Base-by-base conservation (phyloP, 2,113 vertebrate genomes). In the Ellobius talpinus region DNA sequence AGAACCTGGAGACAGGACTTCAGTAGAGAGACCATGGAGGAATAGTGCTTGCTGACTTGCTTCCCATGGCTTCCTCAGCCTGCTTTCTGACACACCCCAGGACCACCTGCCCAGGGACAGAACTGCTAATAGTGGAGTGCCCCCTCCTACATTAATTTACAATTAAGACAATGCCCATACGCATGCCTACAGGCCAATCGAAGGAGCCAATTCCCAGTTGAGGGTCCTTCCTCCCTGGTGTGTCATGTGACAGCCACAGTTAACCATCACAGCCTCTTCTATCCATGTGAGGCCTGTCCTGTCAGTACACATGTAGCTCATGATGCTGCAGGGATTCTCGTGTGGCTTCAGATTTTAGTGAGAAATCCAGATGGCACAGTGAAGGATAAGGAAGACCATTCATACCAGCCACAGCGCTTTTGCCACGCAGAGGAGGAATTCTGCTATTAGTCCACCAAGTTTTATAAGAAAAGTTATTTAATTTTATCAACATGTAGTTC, bases 391-490 rank as follows among this genome's bases (percentile, higher is more conserved):
- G 31, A 33, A 42, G 6, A 39, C n/a, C 7, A 0, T 21, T 90
- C 24, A 11, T 82, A n/a, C 63, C n/a, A 73, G 52, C 52, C 13
- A 23, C 3, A 24, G 13, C 2, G 55, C 65, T 90, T 66, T 89
- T 47, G 39, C 24, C 26, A 63, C 5, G 19, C 21, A 72, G 82
- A 95, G 21, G 26, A 77, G 5, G 6, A n/a, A 77, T 55, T 89
- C n/a, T 50, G 92, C 50, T 85, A n/a, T 42, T 87, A 50, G 17
- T 74, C 33, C 74, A 73, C 33, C 21, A 70, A 36, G 72, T 96
- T 87, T 84, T 89, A 85, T 39, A 33, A 72, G 45, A 92, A 50
- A 73, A 76, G 7, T 90, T 82, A 79, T 65, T 90, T 94, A 77
- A 92, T 81, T 79, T 94, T 93, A 87, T 73, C 52, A 79, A 55